Base-by-base conservation (phyloP, 2,113 vertebrate species). In the Chaenocephalus aceratus region DNA sequence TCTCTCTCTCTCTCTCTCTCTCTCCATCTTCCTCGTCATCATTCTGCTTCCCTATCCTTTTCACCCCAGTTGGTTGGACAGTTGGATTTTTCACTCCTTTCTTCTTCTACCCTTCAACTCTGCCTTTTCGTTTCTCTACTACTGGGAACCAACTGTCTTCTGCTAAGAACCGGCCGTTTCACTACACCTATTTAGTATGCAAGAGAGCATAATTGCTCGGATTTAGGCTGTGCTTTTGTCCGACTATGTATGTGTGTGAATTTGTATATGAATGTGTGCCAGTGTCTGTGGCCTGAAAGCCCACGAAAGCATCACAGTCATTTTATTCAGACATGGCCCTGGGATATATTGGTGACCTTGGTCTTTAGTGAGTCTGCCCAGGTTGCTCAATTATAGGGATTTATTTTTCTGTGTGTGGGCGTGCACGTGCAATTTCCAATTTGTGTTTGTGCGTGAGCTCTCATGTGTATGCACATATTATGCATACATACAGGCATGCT, bases 331-430 rank as follows among this genome's bases (percentile, higher is more conserved):
- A 91, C 71, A 56, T 59, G 52, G 83, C 90, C 65, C 11, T 16
- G 6, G 81, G 92, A 87, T 88, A 81, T 91, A 91, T 80, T 72
- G 63, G 59, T 92, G 91, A 92, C 93, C 92, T 92, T 89, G 74
- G 60, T 63, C 87, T 70, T 84, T 26, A 58, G 18, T 83, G 56
- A 81, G 51, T 75, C 41, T 76, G 70, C 77, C 46, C 82, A 74
- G 81, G 72, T 69, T 79, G 51, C 85, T 83, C 73, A 78, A 63
- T 84, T 84, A 80, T 41, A 58, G 59, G 58, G 52, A 44, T 80
- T 80, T 72, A 76, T 62, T 74, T 62, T 51, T 30, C 41, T 61
- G 65, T 21, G 49, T 70, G 85, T 75, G 82, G 34, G 44, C 41
- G 52, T 88, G 66, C 44, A 36, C 51, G 45, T 48, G 49, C 30